A percentile compares a stretch with the other conserved stretches of the same genome.
These are phyloP conservation scores for Pocillopora meandrina DNA, from an alignment of 92 coral and sea anemone genomes.

Conservation along the genomic window DNA sequence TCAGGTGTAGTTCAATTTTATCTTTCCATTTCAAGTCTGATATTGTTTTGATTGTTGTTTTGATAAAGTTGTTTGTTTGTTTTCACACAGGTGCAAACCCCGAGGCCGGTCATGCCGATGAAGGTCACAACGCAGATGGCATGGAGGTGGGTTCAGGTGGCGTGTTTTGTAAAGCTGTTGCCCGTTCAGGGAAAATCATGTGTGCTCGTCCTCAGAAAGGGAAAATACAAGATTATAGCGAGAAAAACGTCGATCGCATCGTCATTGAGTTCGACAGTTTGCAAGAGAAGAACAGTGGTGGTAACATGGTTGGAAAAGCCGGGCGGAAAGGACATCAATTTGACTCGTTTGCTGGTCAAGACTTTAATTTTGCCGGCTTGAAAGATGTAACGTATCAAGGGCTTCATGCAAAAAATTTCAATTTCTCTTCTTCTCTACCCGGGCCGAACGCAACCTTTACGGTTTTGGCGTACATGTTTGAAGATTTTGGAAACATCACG, in stretches of 20 bases:
- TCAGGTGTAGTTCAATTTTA: too few species aligned
- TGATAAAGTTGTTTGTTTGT: too few species aligned
- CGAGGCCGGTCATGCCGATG: neutral
- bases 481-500: conserved; percentile 28
- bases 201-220: conserved; percentile 10
- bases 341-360: conserved; percentile 19
- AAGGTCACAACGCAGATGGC: neutral
- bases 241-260: neutral
- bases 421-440: neutral
- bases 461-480: conserved; percentile 40
- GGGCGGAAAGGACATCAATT: conserved; percentile 12
- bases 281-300: conserved; percentile 31
- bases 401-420: conserved; percentile 21
- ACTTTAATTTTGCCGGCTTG: conserved; percentile 16
- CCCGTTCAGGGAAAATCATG: conserved; percentile 21
- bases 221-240: conserved; percentile 6
- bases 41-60: too few species aligned
- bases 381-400: conserved; percentile 7
- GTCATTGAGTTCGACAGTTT: conserved; percentile 29
- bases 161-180: conserved; percentile 37
- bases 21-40: too few species aligned
- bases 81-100: neutral
- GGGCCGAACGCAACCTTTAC: conserved; percentile 4
- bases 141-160: conserved; percentile 20
- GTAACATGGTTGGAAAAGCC: conserved; percentile 15